phyloP scores from a whole-genome alignment of 1,140 invertebrate genomes.

The Drosophila kikkawai region DNA sequence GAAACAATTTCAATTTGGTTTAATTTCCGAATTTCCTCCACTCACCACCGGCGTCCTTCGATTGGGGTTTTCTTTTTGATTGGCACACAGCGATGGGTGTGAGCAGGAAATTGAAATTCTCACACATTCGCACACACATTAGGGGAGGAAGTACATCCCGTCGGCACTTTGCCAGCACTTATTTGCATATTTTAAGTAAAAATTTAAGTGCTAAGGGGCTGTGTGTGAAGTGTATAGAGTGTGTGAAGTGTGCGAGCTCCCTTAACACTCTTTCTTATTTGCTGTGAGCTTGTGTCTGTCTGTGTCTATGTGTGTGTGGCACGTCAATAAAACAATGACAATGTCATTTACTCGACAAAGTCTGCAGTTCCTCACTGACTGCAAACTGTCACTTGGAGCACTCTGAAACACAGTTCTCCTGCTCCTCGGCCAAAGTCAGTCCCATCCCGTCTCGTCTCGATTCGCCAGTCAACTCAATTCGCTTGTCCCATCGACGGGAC shows the following conservation, averaged over 20 bases:
- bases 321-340: conserved; percentile 30
- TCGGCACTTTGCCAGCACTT: conserved; percentile 61
- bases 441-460: conserved; percentile 10
- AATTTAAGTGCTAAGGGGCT: conserved; percentile 68
- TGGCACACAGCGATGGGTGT: conserved; percentile 50
- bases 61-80: conserved; percentile 80
- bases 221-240: background rate
- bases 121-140: conserved; percentile 63
- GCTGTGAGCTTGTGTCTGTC: background rate
- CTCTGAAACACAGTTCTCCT: background rate
- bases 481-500: conserved; percentile 56
- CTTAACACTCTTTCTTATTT: conserved; percentile 3
- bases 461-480: conserved; percentile 80
- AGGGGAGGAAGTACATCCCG: conserved; percentile 16
- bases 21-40: conserved; percentile 80
- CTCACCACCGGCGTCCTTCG: conserved; percentile 49
- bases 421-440: background rate
- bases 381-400: conserved; percentile 67
- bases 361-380: conserved; percentile 48
- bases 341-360: conserved; percentile 52
- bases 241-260: background rate
- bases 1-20: conserved; percentile 82
- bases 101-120: conserved; percentile 78
- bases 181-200: conserved; percentile 76
- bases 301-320: conserved; percentile 4